phyloP scores from a whole-genome alignment of 2,113 vertebrate genomes.

The Solenodon paradoxus region DNA sequence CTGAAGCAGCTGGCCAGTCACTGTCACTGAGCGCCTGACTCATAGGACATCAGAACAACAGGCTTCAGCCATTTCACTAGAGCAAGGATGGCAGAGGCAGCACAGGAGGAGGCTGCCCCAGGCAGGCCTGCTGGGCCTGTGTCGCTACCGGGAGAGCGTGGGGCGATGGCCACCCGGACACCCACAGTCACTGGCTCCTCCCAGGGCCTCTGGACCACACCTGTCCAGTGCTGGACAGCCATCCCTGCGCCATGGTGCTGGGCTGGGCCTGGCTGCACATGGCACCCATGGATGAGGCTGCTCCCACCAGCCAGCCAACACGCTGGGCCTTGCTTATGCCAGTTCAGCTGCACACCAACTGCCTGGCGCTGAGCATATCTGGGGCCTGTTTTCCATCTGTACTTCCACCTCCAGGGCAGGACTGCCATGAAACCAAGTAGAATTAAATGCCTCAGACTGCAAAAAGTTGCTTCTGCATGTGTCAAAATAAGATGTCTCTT shows the following conservation, averaged over 20 bases:
- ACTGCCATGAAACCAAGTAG: not conserved
- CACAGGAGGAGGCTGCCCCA: not conserved
- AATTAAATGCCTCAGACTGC: accelerated
- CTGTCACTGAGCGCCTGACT: not conserved
- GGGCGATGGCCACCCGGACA: not conserved
- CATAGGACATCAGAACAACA: accelerated
- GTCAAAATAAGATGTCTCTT: not conserved
- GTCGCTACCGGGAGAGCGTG: too few species aligned
- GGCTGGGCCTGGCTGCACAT: not conserved
- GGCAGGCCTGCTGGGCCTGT: not conserved
- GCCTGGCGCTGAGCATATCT: accelerated
- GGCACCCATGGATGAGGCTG: accelerated
- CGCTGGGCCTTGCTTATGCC: not conserved
- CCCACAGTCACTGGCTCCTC: too few species aligned
- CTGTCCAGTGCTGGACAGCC: not conserved
- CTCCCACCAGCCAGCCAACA: not conserved
- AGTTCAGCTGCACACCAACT: accelerated
- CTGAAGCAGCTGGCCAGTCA: not conserved
- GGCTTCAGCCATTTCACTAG: not conserved
- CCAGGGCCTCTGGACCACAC: not conserved
- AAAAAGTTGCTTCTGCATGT: not conserved
- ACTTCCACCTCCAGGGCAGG: not conserved
- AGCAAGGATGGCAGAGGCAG: not conserved
- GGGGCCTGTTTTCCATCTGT: not conserved
- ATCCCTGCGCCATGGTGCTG: not conserved